Evolutionary conservation across 2,797 vertebrate genomes (phyloP).

Genomic region (Bovichtus diacanthus): DNA sequence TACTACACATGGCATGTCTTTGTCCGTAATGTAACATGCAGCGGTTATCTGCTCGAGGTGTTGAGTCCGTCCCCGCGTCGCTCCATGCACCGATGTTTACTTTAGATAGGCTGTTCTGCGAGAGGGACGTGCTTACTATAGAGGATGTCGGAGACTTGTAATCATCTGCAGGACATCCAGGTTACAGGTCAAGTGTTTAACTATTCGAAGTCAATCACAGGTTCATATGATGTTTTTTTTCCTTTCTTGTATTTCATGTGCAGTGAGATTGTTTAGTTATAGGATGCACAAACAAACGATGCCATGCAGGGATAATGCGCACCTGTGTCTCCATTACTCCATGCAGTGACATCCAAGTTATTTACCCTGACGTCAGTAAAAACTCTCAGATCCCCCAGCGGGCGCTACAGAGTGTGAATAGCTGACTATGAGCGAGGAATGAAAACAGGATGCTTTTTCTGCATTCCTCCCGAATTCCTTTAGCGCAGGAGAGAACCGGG

Average conservation of each 20-base stretch:
- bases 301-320: background rate
- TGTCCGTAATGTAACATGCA: conserved; percentile 6
- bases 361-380: conserved; percentile 56
- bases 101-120: conserved; percentile 59
- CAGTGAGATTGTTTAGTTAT: background rate
- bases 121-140: conserved; percentile 51
- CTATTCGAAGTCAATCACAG: background rate
- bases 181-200: conserved; percentile 43
- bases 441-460: conserved; percentile 86
- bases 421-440: conserved; percentile 76
- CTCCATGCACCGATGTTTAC: conserved; percentile 62
- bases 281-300: background rate
- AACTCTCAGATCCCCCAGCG: conserved; percentile 24
- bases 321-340: conserved; percentile 40
- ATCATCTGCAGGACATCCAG: conserved; percentile 57
- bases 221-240: background rate
- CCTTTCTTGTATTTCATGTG: background rate
- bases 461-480: conserved; percentile 83
- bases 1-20: conserved; percentile 25
- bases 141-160: conserved; percentile 54
- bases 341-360: conserved; percentile 10
- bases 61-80: conserved; percentile 37
- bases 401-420: conserved; percentile 46
- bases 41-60: conserved; percentile 42
- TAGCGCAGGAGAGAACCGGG: conserved; percentile 41